phyloP scores from a whole-genome alignment of 2,797 vertebrate genomes.

The Ctenosaura bakeri region DNA sequence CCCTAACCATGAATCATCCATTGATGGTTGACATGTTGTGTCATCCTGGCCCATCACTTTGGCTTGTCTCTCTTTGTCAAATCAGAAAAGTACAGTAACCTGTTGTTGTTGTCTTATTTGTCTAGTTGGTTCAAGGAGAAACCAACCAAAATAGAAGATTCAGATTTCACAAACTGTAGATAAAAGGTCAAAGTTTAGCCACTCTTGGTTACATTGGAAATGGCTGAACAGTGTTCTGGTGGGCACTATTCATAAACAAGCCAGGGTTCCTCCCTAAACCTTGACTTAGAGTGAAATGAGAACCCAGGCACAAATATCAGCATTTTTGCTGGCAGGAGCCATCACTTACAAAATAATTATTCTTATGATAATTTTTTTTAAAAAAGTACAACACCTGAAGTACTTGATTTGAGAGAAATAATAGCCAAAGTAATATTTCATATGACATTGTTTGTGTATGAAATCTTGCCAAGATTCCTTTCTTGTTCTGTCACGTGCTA shows the following conservation, averaged over 20 bases:
- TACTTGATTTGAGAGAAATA: constrained; percentile 10
- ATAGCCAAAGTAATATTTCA: constrained; percentile 17
- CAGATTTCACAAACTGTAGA: too few relatives aligned
- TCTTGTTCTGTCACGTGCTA: constrained; percentile 13
- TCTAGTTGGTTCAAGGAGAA: too few relatives aligned
- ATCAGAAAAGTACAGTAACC: too few relatives aligned
- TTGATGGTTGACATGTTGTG: too few relatives aligned
- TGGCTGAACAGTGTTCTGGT: background rate
- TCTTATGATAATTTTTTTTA: background rate
- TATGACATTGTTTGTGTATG: constrained; percentile 35
- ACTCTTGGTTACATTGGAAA: background rate
- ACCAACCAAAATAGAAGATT: background rate
- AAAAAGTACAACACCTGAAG: background rate
- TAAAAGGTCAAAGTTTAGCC: too few relatives aligned
- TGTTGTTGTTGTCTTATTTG: too few relatives aligned
- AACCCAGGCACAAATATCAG: background rate
- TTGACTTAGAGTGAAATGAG: background rate
- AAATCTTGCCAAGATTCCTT: constrained; percentile 31
- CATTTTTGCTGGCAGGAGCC: background rate
- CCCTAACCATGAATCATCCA: too few relatives aligned
- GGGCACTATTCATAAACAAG: background rate
- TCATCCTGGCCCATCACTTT: too few relatives aligned
- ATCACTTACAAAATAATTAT: background rate
- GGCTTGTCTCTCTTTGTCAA: too few relatives aligned
- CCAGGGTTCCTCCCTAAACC: background rate